These are phyloP conservation scores for Nyctalus aviator DNA, from an alignment of 2,797 vertebrate genomes.

Conservation along the genomic window DNA sequence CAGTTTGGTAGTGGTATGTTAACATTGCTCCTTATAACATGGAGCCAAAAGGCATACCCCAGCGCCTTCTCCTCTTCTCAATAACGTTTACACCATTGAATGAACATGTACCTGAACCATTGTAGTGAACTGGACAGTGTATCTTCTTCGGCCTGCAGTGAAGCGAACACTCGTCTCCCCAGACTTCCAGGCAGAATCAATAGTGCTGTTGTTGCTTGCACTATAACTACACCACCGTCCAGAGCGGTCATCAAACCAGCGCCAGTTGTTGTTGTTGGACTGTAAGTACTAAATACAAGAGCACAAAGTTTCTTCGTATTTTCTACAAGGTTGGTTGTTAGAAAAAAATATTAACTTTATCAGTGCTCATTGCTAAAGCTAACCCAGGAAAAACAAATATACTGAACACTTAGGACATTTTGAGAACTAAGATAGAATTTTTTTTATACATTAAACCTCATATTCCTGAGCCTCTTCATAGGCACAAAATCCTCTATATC, in stretches of 20 bases:
- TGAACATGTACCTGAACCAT: conserved; percentile 96
- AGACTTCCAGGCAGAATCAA: conserved; percentile 96
- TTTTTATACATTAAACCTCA: not conserved
- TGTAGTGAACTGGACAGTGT: conserved; percentile 98
- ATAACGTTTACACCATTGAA: not conserved
- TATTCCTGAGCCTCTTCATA: not conserved
- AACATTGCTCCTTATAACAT: not conserved
- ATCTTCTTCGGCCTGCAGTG: conserved; percentile 96
- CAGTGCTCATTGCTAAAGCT: conserved; percentile 42
- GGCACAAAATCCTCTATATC: not conserved
- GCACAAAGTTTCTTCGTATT: conserved; percentile 37
- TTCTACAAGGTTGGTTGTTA: conserved; percentile 10
- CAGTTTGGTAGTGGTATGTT: not conserved
- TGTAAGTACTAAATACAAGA: conserved; percentile 92
- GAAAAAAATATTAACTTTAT: conserved; percentile 15
- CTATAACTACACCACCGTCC: conserved; percentile 99
- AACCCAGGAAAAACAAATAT: conserved; percentile 37
- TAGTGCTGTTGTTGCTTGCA: conserved; percentile 98
- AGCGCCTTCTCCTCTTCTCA: not conserved
- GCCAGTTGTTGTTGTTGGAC: conserved; percentile 97
- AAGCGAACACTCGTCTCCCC: conserved; percentile 97
- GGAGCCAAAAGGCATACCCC: not conserved
- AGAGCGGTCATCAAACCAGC: conserved; percentile 98
- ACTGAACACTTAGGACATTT: not conserved
- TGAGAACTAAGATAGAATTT: not conserved